These are phyloP conservation scores for Pecten maximus DNA, from an alignment of 2,888 invertebrate genomes.

Conservation along the genomic window DNA sequence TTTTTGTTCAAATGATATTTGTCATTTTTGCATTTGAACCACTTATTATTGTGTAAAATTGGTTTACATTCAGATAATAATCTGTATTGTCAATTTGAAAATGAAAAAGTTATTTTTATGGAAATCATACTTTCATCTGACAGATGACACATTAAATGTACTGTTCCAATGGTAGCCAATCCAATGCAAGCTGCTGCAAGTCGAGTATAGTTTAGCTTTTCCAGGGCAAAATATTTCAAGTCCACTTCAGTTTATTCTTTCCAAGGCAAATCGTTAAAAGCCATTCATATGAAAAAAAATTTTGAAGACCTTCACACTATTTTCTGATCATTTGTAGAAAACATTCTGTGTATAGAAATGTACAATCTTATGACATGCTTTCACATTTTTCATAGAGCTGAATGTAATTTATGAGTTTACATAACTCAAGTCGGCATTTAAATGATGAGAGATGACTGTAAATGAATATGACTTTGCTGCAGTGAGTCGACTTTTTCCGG, in stretches of 20 bases:
- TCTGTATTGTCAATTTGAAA: no score
- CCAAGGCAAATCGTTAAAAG: slow-evolving; percentile 17
- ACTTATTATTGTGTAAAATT: no score
- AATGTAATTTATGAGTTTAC: slow-evolving; percentile 1
- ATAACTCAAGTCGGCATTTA: slow-evolving; percentile 30
- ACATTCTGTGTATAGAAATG: neutral
- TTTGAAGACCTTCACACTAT: slow-evolving; percentile 13
- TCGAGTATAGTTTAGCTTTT: neutral
- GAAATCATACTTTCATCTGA: no score
- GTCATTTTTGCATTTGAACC: no score
- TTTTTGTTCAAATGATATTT: no score
- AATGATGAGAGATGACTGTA: slow-evolving; percentile 24
- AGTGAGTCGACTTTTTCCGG: slow-evolving; percentile 25
- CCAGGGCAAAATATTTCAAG: neutral
- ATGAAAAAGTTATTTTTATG: no score
- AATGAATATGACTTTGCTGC: slow-evolving; percentile 28
- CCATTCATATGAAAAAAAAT: neutral
- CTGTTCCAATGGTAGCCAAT: neutral
- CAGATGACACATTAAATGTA: no score
- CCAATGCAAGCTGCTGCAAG: neutral
- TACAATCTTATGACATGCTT: slow-evolving; percentile 4
- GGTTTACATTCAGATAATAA: no score
- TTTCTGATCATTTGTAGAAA: slow-evolving; percentile 25
- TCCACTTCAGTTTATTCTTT: neutral
- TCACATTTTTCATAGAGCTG: slow-evolving; percentile 2